Conservation (phyloP, 2,113 vertebrate species). For the Stegastes partitus region DNA sequence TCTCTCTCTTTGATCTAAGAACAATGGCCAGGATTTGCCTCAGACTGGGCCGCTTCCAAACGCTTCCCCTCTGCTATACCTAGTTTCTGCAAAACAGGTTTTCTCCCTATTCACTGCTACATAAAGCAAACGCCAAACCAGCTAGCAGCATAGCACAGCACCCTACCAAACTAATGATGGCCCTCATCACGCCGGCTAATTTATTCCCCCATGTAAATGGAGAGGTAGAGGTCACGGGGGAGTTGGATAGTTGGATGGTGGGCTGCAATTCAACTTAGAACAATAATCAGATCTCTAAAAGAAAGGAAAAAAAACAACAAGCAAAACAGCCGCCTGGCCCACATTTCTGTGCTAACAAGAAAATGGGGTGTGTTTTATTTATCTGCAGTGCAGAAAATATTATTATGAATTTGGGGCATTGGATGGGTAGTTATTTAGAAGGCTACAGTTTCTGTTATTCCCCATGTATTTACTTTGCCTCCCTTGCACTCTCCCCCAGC, state of each 20-base stretch:
- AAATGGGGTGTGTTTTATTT: slow-evolving; percentile 69
- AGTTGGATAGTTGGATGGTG: background rate
- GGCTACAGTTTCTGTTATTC: slow-evolving; percentile 55
- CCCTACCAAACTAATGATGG: slow-evolving; percentile 59
- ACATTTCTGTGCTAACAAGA: slow-evolving; percentile 58
- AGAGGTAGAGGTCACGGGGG: slow-evolving; percentile 56
- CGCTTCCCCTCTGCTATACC: slow-evolving; percentile 21
- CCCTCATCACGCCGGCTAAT: slow-evolving; percentile 64
- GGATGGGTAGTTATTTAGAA: slow-evolving; percentile 57
- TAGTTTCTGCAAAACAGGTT: slow-evolving; percentile 64
- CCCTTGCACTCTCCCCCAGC: background rate
- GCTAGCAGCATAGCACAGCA: slow-evolving; percentile 33
- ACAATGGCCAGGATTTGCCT: slow-evolving; percentile 64
- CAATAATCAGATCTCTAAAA: slow-evolving; percentile 55
- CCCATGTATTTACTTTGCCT: slow-evolving; percentile 41
- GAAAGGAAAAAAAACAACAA: background rate
- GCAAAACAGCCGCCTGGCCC: slow-evolving; percentile 46
- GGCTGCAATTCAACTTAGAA: slow-evolving; percentile 47
- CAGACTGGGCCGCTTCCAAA: slow-evolving; percentile 49
- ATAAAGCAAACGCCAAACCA: slow-evolving; percentile 22
- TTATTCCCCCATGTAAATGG: slow-evolving; percentile 69
- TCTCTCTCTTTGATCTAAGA: slow-evolving; percentile 70
- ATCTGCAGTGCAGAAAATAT: slow-evolving; percentile 49
- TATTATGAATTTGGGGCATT: slow-evolving; percentile 75
- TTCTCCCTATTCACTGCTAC: slow-evolving; percentile 22